phyloP scores from a whole-genome alignment of 2,888 invertebrate species.

The Andrena flavipes region DNA sequence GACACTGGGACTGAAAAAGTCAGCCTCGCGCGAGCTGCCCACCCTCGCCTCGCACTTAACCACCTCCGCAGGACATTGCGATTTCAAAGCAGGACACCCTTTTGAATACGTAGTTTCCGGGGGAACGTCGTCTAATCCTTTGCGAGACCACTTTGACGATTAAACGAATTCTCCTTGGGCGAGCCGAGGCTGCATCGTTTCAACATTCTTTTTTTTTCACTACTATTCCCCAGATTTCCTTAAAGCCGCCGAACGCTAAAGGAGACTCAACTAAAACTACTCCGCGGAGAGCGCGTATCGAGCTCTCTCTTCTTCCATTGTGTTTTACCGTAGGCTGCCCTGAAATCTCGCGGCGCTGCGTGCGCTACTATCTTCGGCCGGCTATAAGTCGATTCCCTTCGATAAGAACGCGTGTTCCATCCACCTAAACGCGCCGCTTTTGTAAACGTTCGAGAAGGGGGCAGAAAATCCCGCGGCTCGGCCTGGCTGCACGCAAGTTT shows the following conservation, averaged over 20 bases:
- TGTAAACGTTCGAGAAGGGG: conserved; percentile 70
- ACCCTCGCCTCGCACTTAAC: conserved; percentile 45
- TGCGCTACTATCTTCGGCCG: conserved; percentile 2
- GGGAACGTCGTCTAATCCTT: too few species aligned
- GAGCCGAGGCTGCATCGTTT: too few species aligned
- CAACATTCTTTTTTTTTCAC: too few species aligned
- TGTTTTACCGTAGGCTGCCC: too few species aligned
- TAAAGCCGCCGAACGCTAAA: too few species aligned
- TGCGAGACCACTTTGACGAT: neutral
- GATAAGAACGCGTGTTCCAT: conserved; percentile 46
- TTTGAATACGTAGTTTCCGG: neutral
- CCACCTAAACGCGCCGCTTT: conserved; percentile 66
- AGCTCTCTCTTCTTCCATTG: neutral
- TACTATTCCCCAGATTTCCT: too few species aligned
- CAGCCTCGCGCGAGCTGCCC: conserved; percentile 44
- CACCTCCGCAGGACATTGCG: conserved; percentile 45
- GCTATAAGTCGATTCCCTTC: conserved; percentile 53
- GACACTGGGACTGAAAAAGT: conserved; percentile 64
- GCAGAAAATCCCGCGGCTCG: conserved; percentile 78
- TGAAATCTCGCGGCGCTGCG: neutral
- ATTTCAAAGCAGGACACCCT: conserved; percentile 30
- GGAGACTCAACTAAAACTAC: too few species aligned
- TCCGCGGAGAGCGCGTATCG: neutral
- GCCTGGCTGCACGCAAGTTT: conserved; percentile 80
- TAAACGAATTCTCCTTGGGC: conserved; percentile 2